Percentiles rank a stretch among this genome's conserved stretches.
These are phyloP conservation scores for Pocillopora meandrina DNA, from an alignment of 92 coral and sea anemone genomes.

Conservation along the genomic window DNA sequence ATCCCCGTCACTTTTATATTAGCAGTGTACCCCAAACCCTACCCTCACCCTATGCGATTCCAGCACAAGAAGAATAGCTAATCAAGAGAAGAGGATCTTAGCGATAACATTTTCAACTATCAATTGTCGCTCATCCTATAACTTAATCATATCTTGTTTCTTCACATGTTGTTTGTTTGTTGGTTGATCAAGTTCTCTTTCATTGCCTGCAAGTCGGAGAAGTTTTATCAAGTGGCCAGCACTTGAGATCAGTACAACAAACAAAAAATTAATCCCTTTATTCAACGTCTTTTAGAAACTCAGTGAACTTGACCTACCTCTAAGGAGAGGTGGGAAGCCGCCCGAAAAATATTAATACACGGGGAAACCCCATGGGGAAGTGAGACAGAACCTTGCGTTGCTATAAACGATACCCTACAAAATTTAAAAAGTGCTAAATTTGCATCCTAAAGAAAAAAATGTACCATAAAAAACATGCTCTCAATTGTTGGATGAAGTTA, in stretches of 20 bases:
- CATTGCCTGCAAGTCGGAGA: conserved; percentile 26
- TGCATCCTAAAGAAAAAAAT: too few relatives aligned
- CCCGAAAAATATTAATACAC: too few relatives aligned
- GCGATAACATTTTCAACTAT: not conserved
- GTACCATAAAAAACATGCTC: too few relatives aligned
- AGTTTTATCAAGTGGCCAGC: conserved; percentile 20
- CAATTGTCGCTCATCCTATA: not conserved
- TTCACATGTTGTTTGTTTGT: too few relatives aligned
- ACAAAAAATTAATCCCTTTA: not conserved
- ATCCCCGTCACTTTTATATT: not conserved
- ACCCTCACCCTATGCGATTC: not conserved
- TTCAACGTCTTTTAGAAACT: not conserved
- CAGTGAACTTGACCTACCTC: not conserved
- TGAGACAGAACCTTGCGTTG: too few relatives aligned
- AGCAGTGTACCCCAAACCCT: not conserved
- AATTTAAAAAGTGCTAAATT: too few relatives aligned
- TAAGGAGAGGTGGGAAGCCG: not conserved
- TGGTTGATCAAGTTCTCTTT: conserved; percentile 10
- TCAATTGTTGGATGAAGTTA: too few relatives aligned
- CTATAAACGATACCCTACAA: too few relatives aligned
- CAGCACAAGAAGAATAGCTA: not conserved
- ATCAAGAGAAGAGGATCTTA: not conserved
- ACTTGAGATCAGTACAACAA: conserved; percentile 7
- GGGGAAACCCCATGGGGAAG: too few relatives aligned
- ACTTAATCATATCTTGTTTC: not conserved